phyloP scores from a whole-genome alignment of 2,113 vertebrate species.

The Butastur rufipennis region DNA sequence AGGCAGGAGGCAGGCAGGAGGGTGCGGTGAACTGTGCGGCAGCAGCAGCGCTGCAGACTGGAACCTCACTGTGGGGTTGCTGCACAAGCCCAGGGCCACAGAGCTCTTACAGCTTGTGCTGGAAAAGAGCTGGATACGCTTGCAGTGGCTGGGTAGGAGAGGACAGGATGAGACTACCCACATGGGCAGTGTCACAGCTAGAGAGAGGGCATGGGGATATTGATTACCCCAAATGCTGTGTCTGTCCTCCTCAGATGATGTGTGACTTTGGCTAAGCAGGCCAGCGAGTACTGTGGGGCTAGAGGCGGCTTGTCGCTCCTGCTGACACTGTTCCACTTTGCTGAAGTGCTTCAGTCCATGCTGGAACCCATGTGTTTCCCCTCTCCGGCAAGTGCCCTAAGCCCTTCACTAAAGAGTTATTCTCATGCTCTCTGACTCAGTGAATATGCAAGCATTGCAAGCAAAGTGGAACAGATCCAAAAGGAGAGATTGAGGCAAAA shows the following conservation, averaged over 20 bases:
- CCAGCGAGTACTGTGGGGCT: not conserved
- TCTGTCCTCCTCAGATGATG: not conserved
- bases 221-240: fast-evolving
- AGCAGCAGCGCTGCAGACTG: not conserved
- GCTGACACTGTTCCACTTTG: not conserved
- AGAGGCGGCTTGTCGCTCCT: not conserved
- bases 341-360: not conserved
- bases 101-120: not conserved
- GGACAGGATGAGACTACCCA: not conserved
- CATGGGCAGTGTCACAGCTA: not conserved
- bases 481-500: not conserved
- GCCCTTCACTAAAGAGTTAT: not conserved
- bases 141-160: not conserved
- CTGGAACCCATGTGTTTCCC: not conserved
- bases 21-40: not conserved
- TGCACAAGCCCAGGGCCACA: not conserved
- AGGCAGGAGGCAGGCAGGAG: not conserved
- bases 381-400: not conserved
- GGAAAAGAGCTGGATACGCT: not conserved
- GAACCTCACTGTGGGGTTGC: not conserved
- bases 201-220: not conserved
- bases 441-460: not conserved
- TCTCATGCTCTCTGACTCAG: not conserved
- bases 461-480: conserved; percentile 9
- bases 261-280: not conserved